Evolutionary conservation across 2,797 vertebrate species (phyloP).

Genomic region (Gymnoscopelus microlampas): DNA sequence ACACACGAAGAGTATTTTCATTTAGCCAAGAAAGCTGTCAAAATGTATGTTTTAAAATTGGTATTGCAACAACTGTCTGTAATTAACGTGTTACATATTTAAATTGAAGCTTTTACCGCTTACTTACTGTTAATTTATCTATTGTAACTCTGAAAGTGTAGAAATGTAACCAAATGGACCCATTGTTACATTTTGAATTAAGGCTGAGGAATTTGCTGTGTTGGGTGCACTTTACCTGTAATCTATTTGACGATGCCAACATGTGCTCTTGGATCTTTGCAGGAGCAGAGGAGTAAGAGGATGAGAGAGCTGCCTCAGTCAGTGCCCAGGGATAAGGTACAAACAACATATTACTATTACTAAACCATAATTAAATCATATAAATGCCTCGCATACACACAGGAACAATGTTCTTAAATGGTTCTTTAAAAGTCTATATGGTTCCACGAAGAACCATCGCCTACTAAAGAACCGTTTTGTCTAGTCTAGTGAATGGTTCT

Average conservation of each 20-base stretch:
- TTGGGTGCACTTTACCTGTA: background rate
- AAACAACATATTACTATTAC: background rate
- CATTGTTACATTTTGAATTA: background rate
- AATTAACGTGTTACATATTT: background rate
- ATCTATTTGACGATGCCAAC: background rate
- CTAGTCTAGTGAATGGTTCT: too few relatives aligned
- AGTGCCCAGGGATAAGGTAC: slow-evolving; percentile 93
- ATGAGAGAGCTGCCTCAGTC: slow-evolving; percentile 90
- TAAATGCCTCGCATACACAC: background rate
- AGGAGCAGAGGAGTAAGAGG: slow-evolving; percentile 96
- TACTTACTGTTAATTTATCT: background rate
- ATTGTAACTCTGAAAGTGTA: too few relatives aligned
- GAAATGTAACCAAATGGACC: background rate
- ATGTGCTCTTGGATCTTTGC: slow-evolving; percentile 17
- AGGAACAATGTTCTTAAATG: slow-evolving; percentile 12
- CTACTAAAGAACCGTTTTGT: too few relatives aligned
- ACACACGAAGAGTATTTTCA: slow-evolving; percentile 12
- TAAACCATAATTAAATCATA: too few relatives aligned
- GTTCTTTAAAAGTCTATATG: too few relatives aligned
- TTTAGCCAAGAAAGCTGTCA: background rate
- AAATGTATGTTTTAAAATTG: background rate
- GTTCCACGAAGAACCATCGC: too few relatives aligned
- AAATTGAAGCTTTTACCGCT: background rate
- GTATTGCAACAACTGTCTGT: background rate
- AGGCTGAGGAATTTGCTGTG: too few relatives aligned